Evolutionary conservation across 2,888 invertebrate species (phyloP).

Genomic region (Lapara coniferarum): DNA sequence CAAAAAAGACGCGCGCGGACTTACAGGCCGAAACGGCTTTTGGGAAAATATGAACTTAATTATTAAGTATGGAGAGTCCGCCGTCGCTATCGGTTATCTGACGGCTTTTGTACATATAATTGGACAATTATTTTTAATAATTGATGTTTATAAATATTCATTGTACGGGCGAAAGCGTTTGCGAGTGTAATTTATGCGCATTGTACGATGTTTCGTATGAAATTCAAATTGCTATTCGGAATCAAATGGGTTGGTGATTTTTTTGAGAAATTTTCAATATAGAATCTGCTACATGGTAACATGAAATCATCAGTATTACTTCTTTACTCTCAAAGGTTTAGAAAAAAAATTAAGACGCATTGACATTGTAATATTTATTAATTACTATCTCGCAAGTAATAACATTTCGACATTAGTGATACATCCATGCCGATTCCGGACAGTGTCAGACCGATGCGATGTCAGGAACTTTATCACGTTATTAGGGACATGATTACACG

Average conservation of each 20-base stretch:
- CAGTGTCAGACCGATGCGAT: no score
- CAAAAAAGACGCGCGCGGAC: slow-evolving; percentile 54
- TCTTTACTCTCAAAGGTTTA: no score
- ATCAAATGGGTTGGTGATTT: background rate
- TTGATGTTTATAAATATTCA: slow-evolving; percentile 22
- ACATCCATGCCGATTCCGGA: no score
- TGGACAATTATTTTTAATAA: slow-evolving; percentile 23
- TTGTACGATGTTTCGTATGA: slow-evolving; percentile 7
- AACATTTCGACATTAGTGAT: no score
- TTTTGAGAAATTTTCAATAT: background rate
- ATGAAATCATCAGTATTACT: no score
- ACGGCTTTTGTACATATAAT: slow-evolving; percentile 14
- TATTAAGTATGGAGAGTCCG: slow-evolving; percentile 19
- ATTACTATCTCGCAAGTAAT: no score
- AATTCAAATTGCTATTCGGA: slow-evolving; percentile 7
- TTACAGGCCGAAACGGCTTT: slow-evolving; percentile 29
- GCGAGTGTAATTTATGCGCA: slow-evolving; percentile 11
- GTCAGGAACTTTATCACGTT: no score
- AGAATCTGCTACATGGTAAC: no score
- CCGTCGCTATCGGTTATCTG: slow-evolving; percentile 18
- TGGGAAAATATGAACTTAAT: slow-evolving; percentile 46
- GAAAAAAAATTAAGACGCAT: no score
- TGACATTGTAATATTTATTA: no score
- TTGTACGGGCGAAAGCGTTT: slow-evolving; percentile 18
- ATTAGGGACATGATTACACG: no score